phyloP scores from a whole-genome alignment of 2,113 vertebrate genomes.

The Oncorhynchus kisutch region DNA sequence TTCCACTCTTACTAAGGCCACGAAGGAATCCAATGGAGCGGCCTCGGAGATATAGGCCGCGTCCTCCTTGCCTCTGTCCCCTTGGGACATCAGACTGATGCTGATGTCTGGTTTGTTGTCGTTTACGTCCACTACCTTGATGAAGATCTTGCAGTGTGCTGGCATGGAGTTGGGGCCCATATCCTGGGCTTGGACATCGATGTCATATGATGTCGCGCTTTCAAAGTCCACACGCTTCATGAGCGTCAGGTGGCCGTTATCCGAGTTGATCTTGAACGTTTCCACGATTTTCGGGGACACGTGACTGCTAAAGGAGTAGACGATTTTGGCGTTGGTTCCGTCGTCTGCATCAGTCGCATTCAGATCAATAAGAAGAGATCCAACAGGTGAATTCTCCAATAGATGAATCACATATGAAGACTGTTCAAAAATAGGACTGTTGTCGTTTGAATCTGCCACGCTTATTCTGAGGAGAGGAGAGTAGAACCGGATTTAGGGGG shows the following conservation, averaged over 20 bases:
- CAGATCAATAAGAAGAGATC: slow-evolving; percentile 87
- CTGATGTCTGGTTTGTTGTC: slow-evolving; percentile 97
- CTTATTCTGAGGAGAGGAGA: slow-evolving; percentile 88
- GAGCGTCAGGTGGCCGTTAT: slow-evolving; percentile 87
- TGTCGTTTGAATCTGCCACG: slow-evolving; percentile 94
- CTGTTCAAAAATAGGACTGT: slow-evolving; percentile 89
- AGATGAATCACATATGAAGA: slow-evolving; percentile 87
- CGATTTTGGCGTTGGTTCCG: slow-evolving; percentile 91
- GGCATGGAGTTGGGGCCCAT: slow-evolving; percentile 96
- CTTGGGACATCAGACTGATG: slow-evolving; percentile 88
- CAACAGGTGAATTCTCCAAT: slow-evolving; percentile 83
- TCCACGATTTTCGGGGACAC: slow-evolving; percentile 89
- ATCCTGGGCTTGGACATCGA: slow-evolving; percentile 95
- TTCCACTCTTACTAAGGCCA: slow-evolving; percentile 91
- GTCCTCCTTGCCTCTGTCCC: slow-evolving; percentile 89
- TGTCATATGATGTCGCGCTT: slow-evolving; percentile 85
- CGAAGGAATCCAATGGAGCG: slow-evolving; percentile 86
- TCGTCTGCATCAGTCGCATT: slow-evolving; percentile 97
- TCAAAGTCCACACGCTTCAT: slow-evolving; percentile 91
- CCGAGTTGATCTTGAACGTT: slow-evolving; percentile 90
- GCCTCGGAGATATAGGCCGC: slow-evolving; percentile 87
- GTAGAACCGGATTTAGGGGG: slow-evolving; percentile 88
- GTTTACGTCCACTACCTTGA: slow-evolving; percentile 92
- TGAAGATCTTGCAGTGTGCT: slow-evolving; percentile 94
- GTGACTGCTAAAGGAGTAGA: slow-evolving; percentile 94